These are phyloP conservation scores for Carassius gibelio DNA, from an alignment of 2,113 vertebrate species.

Conservation along the genomic window DNA sequence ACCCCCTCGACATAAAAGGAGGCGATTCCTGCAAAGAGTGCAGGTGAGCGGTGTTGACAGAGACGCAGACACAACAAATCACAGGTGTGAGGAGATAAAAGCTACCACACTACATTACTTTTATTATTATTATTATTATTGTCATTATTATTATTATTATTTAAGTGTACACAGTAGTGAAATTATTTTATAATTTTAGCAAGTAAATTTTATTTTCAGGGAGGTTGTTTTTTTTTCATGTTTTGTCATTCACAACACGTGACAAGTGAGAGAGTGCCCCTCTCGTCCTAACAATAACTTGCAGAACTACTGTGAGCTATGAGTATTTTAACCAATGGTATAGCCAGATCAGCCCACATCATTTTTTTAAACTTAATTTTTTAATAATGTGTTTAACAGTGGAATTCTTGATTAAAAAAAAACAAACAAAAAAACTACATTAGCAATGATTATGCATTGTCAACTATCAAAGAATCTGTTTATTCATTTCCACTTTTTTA, in stretches of 20 bases:
- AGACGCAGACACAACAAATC: constrained; percentile 17
- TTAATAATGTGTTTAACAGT: no score
- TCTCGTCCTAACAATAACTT: background rate
- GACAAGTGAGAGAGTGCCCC: background rate
- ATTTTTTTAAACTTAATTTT: background rate
- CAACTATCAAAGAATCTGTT: no score
- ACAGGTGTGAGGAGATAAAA: constrained; percentile 28
- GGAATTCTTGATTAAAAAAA: no score
- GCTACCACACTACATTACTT: background rate
- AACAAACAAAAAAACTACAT: no score
- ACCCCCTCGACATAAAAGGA: constrained; percentile 6
- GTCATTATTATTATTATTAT: no score
- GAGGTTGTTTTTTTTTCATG: background rate
- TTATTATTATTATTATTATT: no score
- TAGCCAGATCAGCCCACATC: background rate
- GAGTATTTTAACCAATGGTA: no score
- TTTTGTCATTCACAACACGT: background rate
- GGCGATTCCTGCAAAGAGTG: background rate
- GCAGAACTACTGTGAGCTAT: no score
- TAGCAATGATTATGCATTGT: no score
- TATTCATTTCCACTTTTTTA: no score
- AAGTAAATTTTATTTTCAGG: constrained; percentile 9
- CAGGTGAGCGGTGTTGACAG: background rate
- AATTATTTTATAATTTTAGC: background rate
- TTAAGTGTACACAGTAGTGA: background rate